Evolutionary conservation across 2,888 invertebrate genomes (phyloP).

Genomic region (Quadroppia sp.): DNA sequence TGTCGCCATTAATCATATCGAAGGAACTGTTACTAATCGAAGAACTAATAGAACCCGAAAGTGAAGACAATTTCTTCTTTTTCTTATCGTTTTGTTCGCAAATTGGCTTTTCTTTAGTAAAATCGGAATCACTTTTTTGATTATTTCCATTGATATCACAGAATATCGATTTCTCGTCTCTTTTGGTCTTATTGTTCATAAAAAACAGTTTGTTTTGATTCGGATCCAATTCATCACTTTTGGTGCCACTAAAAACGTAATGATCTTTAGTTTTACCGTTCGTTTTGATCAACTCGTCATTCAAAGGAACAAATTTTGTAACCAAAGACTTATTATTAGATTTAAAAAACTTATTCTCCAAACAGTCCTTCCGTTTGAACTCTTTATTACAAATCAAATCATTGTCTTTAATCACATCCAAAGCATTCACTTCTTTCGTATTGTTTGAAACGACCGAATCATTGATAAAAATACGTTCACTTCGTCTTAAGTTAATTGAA

Average conservation of each 20-base stretch:
- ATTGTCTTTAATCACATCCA: constrained; percentile 19
- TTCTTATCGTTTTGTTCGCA: neutral
- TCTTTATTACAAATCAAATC: neutral
- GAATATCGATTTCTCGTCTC: neutral
- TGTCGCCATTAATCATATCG: neutral
- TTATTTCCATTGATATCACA: constrained; percentile 1
- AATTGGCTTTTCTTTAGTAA: neutral
- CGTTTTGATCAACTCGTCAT: neutral
- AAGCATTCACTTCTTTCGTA: neutral
- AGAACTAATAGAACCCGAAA: neutral
- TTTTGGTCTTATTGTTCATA: constrained; percentile 22
- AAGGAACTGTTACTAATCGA: neutral
- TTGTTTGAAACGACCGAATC: constrained; percentile 30
- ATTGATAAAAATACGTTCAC: constrained; percentile 35
- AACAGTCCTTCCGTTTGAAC: neutral
- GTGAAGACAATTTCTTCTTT: constrained; percentile 4
- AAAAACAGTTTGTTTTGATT: neutral
- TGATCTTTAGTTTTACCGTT: constrained; percentile 4
- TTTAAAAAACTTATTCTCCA: neutral
- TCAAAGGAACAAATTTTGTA: neutral
- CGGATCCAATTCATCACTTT: constrained; percentile 11
- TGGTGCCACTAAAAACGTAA: neutral
- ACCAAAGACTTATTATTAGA: neutral
- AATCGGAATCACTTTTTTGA: constrained; percentile 5
- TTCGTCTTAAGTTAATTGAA: constrained; percentile 8